Base-by-base conservation (phyloP, 2,113 vertebrate genomes). In the Pseudolaguvia tuberculata region DNA sequence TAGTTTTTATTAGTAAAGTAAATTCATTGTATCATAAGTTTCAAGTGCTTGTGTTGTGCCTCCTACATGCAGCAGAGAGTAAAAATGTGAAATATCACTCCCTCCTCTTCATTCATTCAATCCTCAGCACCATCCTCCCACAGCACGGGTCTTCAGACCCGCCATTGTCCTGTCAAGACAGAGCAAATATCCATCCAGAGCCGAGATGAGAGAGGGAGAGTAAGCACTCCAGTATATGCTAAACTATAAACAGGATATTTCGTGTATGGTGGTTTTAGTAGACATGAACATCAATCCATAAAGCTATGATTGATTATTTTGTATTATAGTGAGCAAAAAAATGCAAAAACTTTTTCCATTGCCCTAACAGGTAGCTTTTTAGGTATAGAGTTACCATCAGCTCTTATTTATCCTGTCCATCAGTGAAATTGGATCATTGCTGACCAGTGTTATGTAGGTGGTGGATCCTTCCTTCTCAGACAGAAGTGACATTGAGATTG, bases 41-140 rank as follows among this genome's bases (percentile, higher is more conserved):
- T 11, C 4, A 21, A 47, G 70, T 71, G 53, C 69, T 70, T 23
- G 68, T 56, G 68, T 25, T 47, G 69, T 42, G 39, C 52, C 39
- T 72, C 70, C 70, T 72, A 57, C 70, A 42, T 6, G 9, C 63
- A 50, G 45, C 23, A 20, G 23, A 3, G n/a, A 56, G 53, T 48
- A 42, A 29, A 72, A 58, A 45, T 47, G 53, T 57, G 70, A 72
- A 72, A 72, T 72, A 58, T 72, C 70, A 72, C 70, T 58, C 70
- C 70, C 70, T 72, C 70, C 70, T 72, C 70, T 72, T 72, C 70
- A 58, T 17, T 75, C 42, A 14, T 79, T 69, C 62, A 65, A 21
- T 79, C 65, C 76, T 78, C 55, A 69, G 53, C 75, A 29, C 57
- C 68, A 73, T 78, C 50, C 69, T 73, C 78, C 74, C 76, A 11